phyloP scores from a whole-genome alignment of 2,113 vertebrate species.

The Collichthys lucidus region DNA sequence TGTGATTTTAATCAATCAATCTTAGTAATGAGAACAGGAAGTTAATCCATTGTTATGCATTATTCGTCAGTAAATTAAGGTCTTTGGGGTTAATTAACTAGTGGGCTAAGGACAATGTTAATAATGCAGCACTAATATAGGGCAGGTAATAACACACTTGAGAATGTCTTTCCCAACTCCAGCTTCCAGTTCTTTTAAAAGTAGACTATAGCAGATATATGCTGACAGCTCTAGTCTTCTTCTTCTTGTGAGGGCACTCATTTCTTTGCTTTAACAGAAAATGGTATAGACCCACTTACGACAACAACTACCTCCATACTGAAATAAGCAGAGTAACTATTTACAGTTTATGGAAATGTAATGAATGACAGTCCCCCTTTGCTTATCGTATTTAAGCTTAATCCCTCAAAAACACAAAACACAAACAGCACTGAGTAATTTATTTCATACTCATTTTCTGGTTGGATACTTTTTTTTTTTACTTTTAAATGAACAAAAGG shows the following conservation, averaged over 20 bases:
- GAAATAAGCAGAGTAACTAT: neutral
- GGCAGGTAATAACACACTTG: conserved; percentile 76
- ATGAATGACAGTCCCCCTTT: conserved; percentile 20
- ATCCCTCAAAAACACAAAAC: conserved; percentile 39
- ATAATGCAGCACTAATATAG: conserved; percentile 81
- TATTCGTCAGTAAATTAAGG: conserved; percentile 83
- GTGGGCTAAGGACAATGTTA: conserved; percentile 80
- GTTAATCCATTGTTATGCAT: conserved; percentile 83
- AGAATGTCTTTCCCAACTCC: conserved; percentile 65
- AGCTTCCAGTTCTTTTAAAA: conserved; percentile 34
- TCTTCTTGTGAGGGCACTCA: neutral
- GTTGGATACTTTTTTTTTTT: conserved; percentile 1
- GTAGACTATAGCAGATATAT: conserved; percentile 16
- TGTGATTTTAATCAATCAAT: conserved; percentile 82
- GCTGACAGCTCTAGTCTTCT: conserved; percentile 12
- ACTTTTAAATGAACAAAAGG: conserved; percentile 27
- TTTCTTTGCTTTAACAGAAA: conserved; percentile 1
- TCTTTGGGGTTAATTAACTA: conserved; percentile 85
- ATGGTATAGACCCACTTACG: neutral
- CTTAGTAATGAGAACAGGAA: conserved; percentile 79
- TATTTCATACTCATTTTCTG: conserved; percentile 10
- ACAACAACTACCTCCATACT: neutral
- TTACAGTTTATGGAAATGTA: conserved; percentile 10
- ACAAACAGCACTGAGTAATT: conserved; percentile 3
- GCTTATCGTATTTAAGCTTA: conserved; percentile 16